Evolutionary conservation across 2,113 vertebrate species (phyloP).

Genomic region (Edolisoma coerulescens): DNA sequence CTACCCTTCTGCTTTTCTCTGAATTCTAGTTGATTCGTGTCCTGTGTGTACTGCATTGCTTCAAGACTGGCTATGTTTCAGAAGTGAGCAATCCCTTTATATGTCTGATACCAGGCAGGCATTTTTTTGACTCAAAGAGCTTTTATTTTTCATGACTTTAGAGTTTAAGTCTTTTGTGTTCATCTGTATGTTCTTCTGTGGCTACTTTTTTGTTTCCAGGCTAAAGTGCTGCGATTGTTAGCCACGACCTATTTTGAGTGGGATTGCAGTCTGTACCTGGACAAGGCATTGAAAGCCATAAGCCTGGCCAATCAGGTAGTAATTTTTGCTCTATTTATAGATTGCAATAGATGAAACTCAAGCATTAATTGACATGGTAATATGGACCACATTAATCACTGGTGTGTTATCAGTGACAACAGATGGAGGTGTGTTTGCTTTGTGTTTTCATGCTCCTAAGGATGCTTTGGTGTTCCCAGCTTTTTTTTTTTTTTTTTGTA

Average conservation of each 20-base stretch:
- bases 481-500: background rate
- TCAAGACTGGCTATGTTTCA: background rate
- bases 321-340: background rate
- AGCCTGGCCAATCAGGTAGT: constrained; percentile 86
- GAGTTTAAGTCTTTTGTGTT: background rate
- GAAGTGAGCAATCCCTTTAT: background rate
- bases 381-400: background rate
- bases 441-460: background rate
- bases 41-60: background rate
- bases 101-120: background rate
- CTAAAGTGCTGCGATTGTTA: constrained; percentile 85
- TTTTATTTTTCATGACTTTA: background rate
- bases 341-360: background rate
- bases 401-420: background rate
- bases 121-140: background rate
- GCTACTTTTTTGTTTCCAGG: constrained; percentile 61
- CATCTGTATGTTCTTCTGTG: background rate
- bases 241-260: constrained; percentile 86
- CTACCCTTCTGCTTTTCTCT: background rate
- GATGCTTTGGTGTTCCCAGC: background rate
- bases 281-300: constrained; percentile 81
- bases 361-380: background rate
- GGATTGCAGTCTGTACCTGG: constrained; percentile 75
- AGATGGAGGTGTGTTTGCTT: background rate
- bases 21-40: background rate